Evolutionary conservation across 2,113 vertebrate genomes (phyloP).

Genomic region (Myotis yumanensis): DNA sequence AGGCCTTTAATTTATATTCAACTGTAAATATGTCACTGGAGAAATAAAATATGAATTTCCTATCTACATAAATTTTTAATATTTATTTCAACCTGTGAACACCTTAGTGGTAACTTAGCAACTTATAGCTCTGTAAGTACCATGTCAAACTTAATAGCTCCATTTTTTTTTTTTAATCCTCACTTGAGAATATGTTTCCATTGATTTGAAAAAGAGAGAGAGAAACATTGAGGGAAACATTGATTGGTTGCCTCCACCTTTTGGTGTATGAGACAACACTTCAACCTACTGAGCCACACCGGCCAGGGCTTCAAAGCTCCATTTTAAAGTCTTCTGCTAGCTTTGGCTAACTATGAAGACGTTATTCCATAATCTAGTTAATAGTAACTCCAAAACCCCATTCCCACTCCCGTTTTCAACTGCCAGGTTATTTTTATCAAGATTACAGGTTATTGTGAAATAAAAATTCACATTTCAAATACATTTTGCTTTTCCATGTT

Average conservation of each 20-base stretch:
- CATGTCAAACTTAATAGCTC: not conserved
- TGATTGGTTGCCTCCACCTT: not conserved
- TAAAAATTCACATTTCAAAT: slow-evolving; percentile 54
- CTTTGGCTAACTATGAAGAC: not conserved
- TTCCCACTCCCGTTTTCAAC: not conserved
- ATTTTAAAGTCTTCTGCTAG: not conserved
- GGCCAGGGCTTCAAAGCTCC: not conserved
- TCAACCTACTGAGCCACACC: not conserved
- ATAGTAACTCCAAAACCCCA: not conserved
- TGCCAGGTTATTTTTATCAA: not conserved
- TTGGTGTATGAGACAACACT: not conserved
- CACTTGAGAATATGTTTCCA: not conserved
- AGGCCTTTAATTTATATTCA: slow-evolving; percentile 87
- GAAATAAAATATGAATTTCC: slow-evolving; percentile 67
- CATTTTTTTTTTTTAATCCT: not conserved
- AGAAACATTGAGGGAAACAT: not conserved
- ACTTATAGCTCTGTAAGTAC: not conserved
- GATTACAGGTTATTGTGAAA: not conserved
- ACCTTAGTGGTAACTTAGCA: slow-evolving; percentile 30
- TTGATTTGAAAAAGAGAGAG: not conserved
- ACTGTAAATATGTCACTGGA: slow-evolving; percentile 67
- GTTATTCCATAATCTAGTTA: not conserved
- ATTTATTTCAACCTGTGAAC: not conserved
- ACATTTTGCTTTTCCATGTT: slow-evolving; percentile 47
- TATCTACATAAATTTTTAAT: not conserved